Conservation (phyloP, 2,888 invertebrate species). For the Drosophila recens region DNA sequence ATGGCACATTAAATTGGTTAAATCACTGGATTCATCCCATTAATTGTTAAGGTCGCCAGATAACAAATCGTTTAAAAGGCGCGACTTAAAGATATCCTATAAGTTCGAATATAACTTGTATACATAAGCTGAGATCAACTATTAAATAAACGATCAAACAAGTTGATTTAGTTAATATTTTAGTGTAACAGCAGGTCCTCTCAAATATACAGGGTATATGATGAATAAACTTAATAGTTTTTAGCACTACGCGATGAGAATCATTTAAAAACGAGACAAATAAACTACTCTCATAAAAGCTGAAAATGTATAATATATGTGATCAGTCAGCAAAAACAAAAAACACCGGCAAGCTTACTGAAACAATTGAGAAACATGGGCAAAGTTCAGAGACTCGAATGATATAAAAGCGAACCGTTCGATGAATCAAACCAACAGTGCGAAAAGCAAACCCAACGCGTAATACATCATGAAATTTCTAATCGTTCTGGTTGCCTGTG, state of each 20-base stretch:
- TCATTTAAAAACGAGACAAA: constrained; percentile 17
- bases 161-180: too few species aligned
- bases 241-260: not conserved
- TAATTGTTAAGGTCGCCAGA: constrained; percentile 38
- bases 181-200: not conserved
- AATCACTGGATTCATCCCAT: constrained; percentile 40
- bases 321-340: constrained; percentile 38
- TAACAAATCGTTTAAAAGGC: constrained; percentile 4
- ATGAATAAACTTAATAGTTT: constrained; percentile 3
- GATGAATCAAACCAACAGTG: constrained; percentile 56
- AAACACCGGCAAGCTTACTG: constrained; percentile 24
- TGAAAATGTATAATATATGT: constrained; percentile 19
- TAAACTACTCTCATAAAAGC: constrained; percentile 26
- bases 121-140: not conserved
- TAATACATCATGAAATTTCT: constrained; percentile 72
- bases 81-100: constrained; percentile 9
- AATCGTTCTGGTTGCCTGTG: constrained; percentile 60
- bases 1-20: constrained; percentile 35
- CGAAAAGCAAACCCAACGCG: constrained; percentile 25
- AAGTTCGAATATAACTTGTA: not conserved
- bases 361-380: constrained; percentile 26
- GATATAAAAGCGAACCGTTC: constrained; percentile 65
- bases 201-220: not conserved
- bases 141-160: not conserved
- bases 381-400: constrained; percentile 52